Conservation (phyloP, 1,140 invertebrate genomes). For the Hestina assimilis region DNA sequence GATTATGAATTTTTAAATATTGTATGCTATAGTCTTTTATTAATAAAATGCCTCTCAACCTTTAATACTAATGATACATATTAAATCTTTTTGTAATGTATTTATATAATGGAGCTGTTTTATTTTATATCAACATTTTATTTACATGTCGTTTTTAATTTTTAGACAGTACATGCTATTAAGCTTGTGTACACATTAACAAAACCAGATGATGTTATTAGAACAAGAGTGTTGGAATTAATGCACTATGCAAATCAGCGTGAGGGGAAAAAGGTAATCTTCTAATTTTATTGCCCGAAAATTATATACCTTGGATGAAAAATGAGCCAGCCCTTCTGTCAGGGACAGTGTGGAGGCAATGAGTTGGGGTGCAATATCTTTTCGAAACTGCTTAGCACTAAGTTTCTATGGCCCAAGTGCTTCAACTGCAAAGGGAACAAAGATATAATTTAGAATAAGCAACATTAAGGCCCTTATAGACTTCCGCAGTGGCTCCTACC, state of each 20-base stretch:
- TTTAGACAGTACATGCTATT: constrained; percentile 58
- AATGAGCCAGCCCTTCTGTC: no score
- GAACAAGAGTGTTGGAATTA: constrained; percentile 59
- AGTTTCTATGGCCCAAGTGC: no score
- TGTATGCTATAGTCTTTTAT: not conserved
- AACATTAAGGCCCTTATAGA: no score
- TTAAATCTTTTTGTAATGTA: not conserved
- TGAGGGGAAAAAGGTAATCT: constrained; percentile 66
- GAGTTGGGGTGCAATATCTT: no score
- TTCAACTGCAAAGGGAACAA: no score
- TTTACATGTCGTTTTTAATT: constrained; percentile 16
- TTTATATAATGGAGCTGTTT: not conserved
- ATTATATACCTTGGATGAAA: not conserved
- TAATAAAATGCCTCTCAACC: not conserved
- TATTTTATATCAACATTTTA: no score
- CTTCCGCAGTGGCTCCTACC: no score
- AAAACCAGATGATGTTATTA: constrained; percentile 67
- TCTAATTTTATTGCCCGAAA: not conserved
- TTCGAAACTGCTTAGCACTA: no score
- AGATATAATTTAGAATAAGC: no score
- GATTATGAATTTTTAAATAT: no score
- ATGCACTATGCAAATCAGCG: constrained; percentile 60
- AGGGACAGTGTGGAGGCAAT: no score
- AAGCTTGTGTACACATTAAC: constrained; percentile 70
- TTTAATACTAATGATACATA: no score